Conservation (phyloP, 2,113 vertebrate genomes). For the Dicentrarchus labrax region DNA sequence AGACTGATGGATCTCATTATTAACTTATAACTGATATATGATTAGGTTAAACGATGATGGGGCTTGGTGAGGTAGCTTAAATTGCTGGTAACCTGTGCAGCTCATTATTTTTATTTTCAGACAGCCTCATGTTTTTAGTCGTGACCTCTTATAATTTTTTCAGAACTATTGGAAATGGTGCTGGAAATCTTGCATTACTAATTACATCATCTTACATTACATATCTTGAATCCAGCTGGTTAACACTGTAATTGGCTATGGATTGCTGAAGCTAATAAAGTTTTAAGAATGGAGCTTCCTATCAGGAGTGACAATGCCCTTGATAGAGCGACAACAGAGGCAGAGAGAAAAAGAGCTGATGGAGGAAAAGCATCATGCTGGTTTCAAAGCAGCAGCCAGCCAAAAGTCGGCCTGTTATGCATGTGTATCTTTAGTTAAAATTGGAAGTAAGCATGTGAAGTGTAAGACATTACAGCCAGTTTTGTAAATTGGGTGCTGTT, state of each 20-base stretch:
- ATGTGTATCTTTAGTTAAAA: background rate
- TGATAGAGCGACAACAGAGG: background rate
- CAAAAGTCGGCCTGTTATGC: background rate
- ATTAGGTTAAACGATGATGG: no score
- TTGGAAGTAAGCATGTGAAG: background rate
- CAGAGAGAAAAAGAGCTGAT: background rate
- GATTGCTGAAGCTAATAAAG: background rate
- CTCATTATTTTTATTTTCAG: background rate
- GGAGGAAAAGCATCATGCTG: background rate
- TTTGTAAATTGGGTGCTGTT: constrained; percentile 9
- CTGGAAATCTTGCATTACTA: background rate
- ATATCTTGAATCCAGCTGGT: background rate
- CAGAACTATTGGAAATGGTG: background rate
- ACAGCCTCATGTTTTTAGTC: background rate
- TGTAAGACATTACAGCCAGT: background rate
- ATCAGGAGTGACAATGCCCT: background rate
- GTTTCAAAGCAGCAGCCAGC: background rate
- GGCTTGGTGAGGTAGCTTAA: background rate
- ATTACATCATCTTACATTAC: background rate
- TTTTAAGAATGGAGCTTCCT: background rate
- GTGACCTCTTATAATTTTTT: background rate
- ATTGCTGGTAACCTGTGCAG: background rate
- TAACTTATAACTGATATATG: no score
- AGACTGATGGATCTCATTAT: no score
- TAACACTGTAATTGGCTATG: background rate